phyloP scores from a whole-genome alignment of 2,888 invertebrate genomes.

The Orthonevra nobilis region DNA sequence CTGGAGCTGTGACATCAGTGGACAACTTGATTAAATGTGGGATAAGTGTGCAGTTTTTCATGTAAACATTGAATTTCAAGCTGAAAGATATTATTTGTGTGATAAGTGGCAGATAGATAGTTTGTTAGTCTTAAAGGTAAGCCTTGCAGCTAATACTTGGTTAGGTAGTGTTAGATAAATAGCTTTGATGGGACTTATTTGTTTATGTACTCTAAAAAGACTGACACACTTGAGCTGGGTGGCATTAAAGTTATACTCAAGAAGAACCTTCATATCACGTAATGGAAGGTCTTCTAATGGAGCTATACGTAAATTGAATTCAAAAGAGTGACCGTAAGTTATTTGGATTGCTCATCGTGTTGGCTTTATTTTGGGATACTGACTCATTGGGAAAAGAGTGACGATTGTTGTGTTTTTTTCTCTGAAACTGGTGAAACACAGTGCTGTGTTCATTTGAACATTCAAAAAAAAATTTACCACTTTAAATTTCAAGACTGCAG shows the following conservation, averaged over 20 bases:
- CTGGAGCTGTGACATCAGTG: too few relatives aligned
- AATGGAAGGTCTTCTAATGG: too few relatives aligned
- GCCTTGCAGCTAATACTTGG: conserved; percentile 25
- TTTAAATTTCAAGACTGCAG: too few relatives aligned
- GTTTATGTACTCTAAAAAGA: neutral
- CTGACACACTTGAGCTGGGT: neutral
- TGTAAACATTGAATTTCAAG: conserved; percentile 22
- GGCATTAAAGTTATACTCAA: conserved; percentile 14
- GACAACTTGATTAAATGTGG: conserved; percentile 15
- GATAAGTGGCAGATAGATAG: conserved; percentile 17
- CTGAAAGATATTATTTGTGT: conserved; percentile 13
- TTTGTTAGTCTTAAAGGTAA: conserved; percentile 15
- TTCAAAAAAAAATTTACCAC: too few relatives aligned
- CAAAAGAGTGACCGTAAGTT: too few relatives aligned
- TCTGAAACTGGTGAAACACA: too few relatives aligned
- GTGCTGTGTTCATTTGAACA: too few relatives aligned
- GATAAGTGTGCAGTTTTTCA: conserved; percentile 19
- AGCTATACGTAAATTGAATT: too few relatives aligned
- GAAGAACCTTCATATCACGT: neutral
- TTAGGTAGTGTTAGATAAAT: conserved; percentile 7
- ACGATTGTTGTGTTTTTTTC: too few relatives aligned
- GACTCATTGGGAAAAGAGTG: too few relatives aligned
- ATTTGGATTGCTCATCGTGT: too few relatives aligned
- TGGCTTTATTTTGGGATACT: too few relatives aligned
- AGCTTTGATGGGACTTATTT: conserved; percentile 24